Percentiles rank a stretch among this genome's conserved stretches.
Evolutionary conservation across 2,113 vertebrate species (phyloP).

Genomic region (Nothobranchius furzeri): DNA sequence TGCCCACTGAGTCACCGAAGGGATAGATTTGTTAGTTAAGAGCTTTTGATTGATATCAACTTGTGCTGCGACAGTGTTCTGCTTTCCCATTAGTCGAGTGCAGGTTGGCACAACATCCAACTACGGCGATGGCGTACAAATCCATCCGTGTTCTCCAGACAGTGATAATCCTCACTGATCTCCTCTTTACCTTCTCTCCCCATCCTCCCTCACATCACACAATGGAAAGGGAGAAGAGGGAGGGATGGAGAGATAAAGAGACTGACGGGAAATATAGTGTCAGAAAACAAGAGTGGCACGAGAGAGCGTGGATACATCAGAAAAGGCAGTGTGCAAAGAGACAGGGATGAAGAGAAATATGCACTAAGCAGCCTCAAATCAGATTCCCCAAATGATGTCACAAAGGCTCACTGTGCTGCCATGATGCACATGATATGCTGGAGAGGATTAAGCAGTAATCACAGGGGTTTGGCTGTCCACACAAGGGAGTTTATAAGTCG

Average conservation of each 20-base stretch:
- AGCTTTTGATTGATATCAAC: conserved; percentile 55
- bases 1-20: conserved; percentile 13
- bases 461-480: conserved; percentile 69
- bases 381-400: conserved; percentile 46
- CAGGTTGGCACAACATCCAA: conserved; percentile 60
- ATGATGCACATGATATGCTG: conserved; percentile 73
- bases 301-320: conserved; percentile 13
- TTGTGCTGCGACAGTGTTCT: conserved; percentile 36
- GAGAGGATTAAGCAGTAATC: conserved; percentile 75
- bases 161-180: conserved; percentile 72
- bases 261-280: conserved; percentile 26
- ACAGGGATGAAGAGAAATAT: conserved; percentile 26
- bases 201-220: conserved; percentile 26
- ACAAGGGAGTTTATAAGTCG: conserved; percentile 62
- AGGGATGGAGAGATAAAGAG: conserved; percentile 11
- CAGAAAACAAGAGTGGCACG: conserved; percentile 17
- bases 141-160: conserved; percentile 66
- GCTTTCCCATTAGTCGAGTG: conserved; percentile 57
- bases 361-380: conserved; percentile 38
- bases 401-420: conserved; percentile 57
- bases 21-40: conserved; percentile 34
- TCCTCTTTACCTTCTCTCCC: conserved; percentile 34
- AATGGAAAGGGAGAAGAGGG: conserved; percentile 28
- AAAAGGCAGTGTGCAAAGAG: conserved; percentile 6
- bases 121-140: conserved; percentile 57